These are phyloP conservation scores for Siniperca undulata DNA, from an alignment of 2,797 vertebrate genomes.

Conservation along the genomic window DNA sequence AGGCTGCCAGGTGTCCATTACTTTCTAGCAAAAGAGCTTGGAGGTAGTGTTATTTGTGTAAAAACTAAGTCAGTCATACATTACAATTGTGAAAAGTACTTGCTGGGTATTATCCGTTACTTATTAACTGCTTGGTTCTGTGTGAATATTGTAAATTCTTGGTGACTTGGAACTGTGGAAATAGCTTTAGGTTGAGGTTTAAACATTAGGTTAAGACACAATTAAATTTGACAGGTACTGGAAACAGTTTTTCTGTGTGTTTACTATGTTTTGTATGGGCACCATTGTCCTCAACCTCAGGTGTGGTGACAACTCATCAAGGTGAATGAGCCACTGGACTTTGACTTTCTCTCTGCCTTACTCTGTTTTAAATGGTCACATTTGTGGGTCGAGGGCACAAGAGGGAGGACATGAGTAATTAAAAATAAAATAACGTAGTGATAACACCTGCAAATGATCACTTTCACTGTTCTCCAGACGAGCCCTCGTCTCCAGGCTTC, in stretches of 20 bases:
- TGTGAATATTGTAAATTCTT: neutral
- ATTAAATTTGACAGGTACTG: neutral
- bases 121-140: neutral
- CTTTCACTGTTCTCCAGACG: slow-evolving; percentile 12
- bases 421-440: neutral
- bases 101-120: neutral
- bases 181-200: neutral
- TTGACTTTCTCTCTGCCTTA: neutral
- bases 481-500: neutral
- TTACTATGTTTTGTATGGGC: neutral
- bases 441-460: neutral
- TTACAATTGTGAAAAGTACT: neutral
- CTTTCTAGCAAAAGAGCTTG: neutral
- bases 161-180: neutral
- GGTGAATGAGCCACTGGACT: slow-evolving; percentile 3
- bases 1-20: neutral
- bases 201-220: neutral
- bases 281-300: neutral
- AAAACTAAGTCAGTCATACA: neutral
- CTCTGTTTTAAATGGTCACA: neutral
- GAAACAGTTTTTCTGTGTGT: neutral
- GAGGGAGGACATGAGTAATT: neutral
- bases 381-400: neutral
- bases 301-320: neutral
- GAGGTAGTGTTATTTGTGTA: neutral